Percentiles rank a stretch among this genome's conserved stretches.
These are phyloP conservation scores for Athalia rosae DNA, from an alignment of 2,888 invertebrate genomes.

Conservation along the genomic window DNA sequence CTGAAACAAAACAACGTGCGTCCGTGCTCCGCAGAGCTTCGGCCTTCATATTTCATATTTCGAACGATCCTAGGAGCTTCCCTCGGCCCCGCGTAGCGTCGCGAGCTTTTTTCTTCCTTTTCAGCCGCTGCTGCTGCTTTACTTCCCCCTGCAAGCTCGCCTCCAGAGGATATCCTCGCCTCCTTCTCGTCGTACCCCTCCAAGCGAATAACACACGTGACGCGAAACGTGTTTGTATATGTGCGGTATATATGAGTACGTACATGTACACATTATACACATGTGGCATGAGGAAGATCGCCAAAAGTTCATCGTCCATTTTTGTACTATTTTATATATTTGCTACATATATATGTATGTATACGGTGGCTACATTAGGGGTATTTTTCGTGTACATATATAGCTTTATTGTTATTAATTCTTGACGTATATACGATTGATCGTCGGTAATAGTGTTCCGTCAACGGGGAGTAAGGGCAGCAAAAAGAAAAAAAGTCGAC, in stretches of 20 bases:
- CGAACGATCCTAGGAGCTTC: constrained; percentile 30
- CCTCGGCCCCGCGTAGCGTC: neutral
- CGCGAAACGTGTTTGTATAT: too few species aligned
- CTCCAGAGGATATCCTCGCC: neutral
- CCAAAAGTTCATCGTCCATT: too few species aligned
- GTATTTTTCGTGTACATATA: neutral
- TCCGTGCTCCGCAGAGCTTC: neutral
- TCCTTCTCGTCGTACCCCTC: too few species aligned
- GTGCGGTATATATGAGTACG: too few species aligned
- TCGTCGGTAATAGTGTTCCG: neutral
- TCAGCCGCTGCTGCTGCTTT: neutral
- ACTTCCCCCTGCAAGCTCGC: neutral
- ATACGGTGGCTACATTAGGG: too few species aligned
- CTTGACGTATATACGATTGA: constrained; percentile 11
- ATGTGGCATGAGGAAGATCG: too few species aligned
- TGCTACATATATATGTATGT: too few species aligned
- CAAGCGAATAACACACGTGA: too few species aligned
- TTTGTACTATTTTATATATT: too few species aligned
- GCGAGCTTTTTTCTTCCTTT: neutral
- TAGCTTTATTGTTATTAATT: constrained; percentile 28
- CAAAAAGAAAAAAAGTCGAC: neutral
- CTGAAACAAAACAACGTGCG: constrained; percentile 64
- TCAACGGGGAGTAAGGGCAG: neutral
- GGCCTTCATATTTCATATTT: constrained; percentile 45
- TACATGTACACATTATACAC: too few species aligned